Percentiles rank a stretch among this genome's conserved stretches.
These are phyloP conservation scores for Paracanthobrama guichenoti DNA, from an alignment of 2,113 vertebrate species.

Conservation along the genomic window DNA sequence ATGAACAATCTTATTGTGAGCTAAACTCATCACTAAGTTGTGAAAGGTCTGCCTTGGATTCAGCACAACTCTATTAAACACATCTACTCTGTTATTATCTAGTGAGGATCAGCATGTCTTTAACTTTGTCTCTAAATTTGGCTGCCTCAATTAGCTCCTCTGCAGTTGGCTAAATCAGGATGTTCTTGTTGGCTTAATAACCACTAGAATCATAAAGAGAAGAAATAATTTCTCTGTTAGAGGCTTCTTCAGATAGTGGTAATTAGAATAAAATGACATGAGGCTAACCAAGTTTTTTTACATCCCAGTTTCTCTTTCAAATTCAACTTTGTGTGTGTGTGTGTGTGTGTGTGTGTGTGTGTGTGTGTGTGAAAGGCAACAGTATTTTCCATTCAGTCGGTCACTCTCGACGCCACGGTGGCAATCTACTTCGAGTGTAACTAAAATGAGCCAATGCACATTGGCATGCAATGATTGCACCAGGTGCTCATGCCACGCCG, in stretches of 20 bases:
- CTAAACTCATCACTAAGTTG: not conserved
- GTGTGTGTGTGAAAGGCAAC: not conserved
- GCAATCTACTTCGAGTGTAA: too few species aligned
- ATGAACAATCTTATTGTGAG: not conserved
- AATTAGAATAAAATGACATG: not conserved
- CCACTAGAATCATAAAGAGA: not conserved
- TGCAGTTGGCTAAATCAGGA: slow-evolving; percentile 24
- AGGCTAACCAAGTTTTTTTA: not conserved
- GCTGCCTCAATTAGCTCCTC: slow-evolving; percentile 48
- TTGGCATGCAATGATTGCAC: too few species aligned
- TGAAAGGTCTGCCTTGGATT: slow-evolving; percentile 13
- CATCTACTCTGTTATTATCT: slow-evolving; percentile 51
- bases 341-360: too few species aligned
- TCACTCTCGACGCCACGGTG: too few species aligned
- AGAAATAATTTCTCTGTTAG: not conserved
- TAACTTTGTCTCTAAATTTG: slow-evolving; percentile 45
- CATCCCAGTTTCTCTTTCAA: not conserved
- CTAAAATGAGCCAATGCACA: too few species aligned
- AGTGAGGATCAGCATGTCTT: slow-evolving; percentile 37
- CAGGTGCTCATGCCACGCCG: too few species aligned
- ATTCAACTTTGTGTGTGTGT: not conserved
- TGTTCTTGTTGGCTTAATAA: slow-evolving; percentile 9
- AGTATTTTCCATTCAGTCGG: too few species aligned
- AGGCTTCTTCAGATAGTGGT: not conserved
- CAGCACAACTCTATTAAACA: slow-evolving; percentile 36